Evolutionary conservation across 2,888 invertebrate genomes (phyloP), one percentile per base, ranked within the genome.

Genomic region (Pyrochroa serraticornis): DNA sequence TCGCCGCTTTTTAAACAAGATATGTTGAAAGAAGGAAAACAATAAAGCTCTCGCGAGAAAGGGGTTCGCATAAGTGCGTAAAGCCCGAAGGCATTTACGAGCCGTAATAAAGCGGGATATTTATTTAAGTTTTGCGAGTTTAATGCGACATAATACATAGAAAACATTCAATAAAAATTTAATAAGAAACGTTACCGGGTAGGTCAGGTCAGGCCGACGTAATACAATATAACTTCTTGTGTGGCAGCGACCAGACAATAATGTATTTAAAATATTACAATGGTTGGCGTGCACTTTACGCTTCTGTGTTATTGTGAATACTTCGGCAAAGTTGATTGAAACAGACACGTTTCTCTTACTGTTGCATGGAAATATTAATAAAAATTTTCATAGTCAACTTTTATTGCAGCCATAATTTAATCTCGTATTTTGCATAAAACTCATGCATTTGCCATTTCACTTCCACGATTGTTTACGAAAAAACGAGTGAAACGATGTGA

Each of bases 41-140:
- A 49, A 41, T 48, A 48, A 49, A 49, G 41, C 49, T 41, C 41
- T 5, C 22, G 22, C 22, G 22, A 22, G 22, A 51, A 43, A 44
- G 43, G 33, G 32, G 44, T 38, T 44, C 33, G 39, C 45, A 44
- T 31, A 32, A 37, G 52, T 52, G 52, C 52, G 52, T 45, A 38
- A 44, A 52, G 32, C 45, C 33, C 13, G 44, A 52, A 52, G 44
- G 45, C 52, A 44, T 51, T 52, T 52, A 52, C 52, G 52, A 51
- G 42, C 43, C 43, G 51, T 43, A 51, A 36, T 51, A 51, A 51
- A 51, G 51, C 43, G 36, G 43, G 51, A 43, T 51, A 51, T 51
- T 51, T 51, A 51, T 51, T 51, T 51, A 51, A 52, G 52, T 52
- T 52, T 38, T 39, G 52, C 44, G 52, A 52, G 52, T 45, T 52